These are phyloP conservation scores for Theropithecus gelada DNA, from an alignment of 2,113 vertebrate species.

Conservation along the genomic window DNA sequence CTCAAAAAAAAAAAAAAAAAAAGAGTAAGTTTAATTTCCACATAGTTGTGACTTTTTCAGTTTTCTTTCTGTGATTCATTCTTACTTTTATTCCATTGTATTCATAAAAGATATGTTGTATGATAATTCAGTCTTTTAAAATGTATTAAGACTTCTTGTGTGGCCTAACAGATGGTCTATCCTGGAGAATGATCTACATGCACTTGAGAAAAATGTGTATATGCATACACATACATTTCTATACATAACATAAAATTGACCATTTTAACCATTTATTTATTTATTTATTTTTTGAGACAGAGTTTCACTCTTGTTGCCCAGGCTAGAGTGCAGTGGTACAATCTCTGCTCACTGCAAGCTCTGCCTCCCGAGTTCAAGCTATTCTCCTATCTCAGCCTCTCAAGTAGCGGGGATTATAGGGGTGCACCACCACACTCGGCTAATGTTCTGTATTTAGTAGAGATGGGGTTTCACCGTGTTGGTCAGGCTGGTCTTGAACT, in stretches of 20 bases:
- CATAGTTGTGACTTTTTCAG: not conserved
- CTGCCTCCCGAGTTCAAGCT: too few relatives aligned
- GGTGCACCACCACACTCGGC: too few relatives aligned
- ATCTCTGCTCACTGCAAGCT: too few relatives aligned
- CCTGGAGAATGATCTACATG: not conserved
- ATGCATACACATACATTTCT: not conserved
- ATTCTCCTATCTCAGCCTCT: too few relatives aligned
- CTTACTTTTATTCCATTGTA: not conserved
- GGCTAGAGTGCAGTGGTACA: too few relatives aligned
- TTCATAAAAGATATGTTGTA: not conserved
- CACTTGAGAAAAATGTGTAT: not conserved
- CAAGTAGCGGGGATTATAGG: too few relatives aligned
- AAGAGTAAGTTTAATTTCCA: not conserved
- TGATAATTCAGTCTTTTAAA: not conserved
- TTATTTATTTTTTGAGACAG: not conserved
- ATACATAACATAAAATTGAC: not conserved
- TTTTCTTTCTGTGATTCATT: not conserved
- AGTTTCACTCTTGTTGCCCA: too few relatives aligned
- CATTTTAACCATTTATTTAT: not conserved
- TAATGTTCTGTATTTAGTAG: not conserved
- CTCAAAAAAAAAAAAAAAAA: too few relatives aligned
- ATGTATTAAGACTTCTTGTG: not conserved
- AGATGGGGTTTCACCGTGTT: not conserved
- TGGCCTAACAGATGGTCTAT: not conserved
- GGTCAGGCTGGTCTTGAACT: not conserved